A percentile compares a stretch with the other conserved stretches of the same genome.
phyloP scores from a whole-genome alignment of 2,888 invertebrate species.

The Epinotia ramella region DNA sequence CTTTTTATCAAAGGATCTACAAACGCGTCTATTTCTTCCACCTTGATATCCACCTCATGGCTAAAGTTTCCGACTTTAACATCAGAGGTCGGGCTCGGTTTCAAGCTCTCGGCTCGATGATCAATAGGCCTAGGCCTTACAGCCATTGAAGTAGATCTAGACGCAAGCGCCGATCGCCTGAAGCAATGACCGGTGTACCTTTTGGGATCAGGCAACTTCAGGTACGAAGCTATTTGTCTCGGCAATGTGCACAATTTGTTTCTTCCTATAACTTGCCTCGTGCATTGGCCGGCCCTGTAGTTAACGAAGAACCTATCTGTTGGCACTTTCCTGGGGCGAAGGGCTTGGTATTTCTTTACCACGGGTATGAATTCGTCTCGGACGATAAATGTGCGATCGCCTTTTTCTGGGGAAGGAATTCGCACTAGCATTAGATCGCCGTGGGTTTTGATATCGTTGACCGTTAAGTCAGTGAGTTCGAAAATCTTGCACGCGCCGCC shows the following conservation, averaged over 20 bases:
- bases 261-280: conserved; percentile 26
- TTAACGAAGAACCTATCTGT: conserved; percentile 26
- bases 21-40: conserved; percentile 9
- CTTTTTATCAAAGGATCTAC: conserved; percentile 1
- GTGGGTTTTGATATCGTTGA: conserved; percentile 18
- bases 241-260: conserved; percentile 18
- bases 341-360: conserved; percentile 28
- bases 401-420: neutral
- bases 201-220: conserved; percentile 20
- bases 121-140: neutral
- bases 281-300: conserved; percentile 24
- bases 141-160: neutral
- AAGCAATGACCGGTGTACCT: conserved; percentile 34
- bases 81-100: neutral
- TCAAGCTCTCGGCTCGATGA: neutral
- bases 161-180: neutral
- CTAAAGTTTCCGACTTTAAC: neutral
- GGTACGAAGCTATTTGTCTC: conserved; percentile 22
- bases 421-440: conserved; percentile 24
- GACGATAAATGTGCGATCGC: conserved; percentile 9
- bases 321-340: conserved; percentile 12
- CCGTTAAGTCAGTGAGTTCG: conserved; percentile 23
- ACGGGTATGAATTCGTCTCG: conserved; percentile 13
- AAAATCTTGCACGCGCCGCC: conserved; percentile 20
- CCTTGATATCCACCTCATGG: neutral